Conservation (phyloP, 2,797 vertebrate species). For the Halcyon leucocephala region DNA sequence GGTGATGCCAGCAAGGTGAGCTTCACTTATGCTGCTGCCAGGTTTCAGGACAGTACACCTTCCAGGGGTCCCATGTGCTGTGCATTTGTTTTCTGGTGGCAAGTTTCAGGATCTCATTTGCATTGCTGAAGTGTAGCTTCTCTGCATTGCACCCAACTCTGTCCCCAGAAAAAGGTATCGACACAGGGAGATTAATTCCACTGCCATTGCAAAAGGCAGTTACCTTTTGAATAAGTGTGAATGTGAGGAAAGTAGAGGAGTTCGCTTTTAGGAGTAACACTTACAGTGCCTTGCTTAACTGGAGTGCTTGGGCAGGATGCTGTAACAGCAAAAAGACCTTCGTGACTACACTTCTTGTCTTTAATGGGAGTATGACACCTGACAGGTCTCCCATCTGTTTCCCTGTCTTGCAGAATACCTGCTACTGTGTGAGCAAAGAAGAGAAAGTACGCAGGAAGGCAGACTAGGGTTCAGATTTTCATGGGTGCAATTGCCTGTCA, state of each 20-base stretch:
- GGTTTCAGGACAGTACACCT: background rate
- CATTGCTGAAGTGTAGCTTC: background rate
- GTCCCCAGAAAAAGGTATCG: background rate
- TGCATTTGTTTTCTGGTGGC: background rate
- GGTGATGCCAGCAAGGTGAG: background rate
- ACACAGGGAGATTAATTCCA: background rate
- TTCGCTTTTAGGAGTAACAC: background rate
- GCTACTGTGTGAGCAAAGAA: background rate
- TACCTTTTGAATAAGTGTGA: background rate
- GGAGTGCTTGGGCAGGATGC: background rate
- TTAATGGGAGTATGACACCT: background rate
- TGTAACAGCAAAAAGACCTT: background rate
- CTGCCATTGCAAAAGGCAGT: background rate
- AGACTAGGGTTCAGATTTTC: background rate
- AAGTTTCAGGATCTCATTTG: background rate
- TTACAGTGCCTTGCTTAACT: background rate
- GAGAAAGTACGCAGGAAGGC: background rate
- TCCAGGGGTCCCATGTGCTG: background rate
- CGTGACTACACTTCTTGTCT: background rate
- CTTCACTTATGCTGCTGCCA: background rate
- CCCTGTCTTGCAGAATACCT: background rate
- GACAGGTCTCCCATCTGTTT: background rate
- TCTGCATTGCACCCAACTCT: background rate
- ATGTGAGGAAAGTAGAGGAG: background rate
- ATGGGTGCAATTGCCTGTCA: background rate